Evolutionary conservation across 1,140 invertebrate species (phyloP).

Genomic region (Nasonia longicornis): DNA sequence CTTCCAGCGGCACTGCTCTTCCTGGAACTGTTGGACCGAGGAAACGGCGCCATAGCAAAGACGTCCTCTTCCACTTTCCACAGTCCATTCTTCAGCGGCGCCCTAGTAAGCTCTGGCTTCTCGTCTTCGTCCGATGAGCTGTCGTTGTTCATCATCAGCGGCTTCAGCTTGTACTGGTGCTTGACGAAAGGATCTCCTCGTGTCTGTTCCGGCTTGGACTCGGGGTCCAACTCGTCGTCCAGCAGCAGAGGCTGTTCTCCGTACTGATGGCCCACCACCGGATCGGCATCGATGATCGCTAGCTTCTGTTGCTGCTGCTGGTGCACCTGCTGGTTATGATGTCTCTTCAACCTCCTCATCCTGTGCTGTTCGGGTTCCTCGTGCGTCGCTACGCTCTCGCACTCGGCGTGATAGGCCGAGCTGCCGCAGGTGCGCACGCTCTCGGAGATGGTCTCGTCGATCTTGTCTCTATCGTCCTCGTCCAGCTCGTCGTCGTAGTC

Average conservation of each 20-base stretch:
- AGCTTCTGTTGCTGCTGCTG: conserved; percentile 52
- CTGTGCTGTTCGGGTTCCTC: conserved; percentile 74
- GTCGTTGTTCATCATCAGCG: conserved; percentile 50
- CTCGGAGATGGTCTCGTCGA: conserved; percentile 76
- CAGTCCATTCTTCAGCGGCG: conserved; percentile 53
- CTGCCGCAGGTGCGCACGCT: conserved; percentile 77
- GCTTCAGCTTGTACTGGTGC: conserved; percentile 58
- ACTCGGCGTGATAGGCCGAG: conserved; percentile 79
- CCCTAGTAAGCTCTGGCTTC: not conserved
- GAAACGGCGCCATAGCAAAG: conserved; percentile 82
- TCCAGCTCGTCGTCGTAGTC: conserved; percentile 66
- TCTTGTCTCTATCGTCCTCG: conserved; percentile 63
- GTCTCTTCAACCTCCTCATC: conserved; percentile 50
- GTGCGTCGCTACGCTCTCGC: conserved; percentile 76
- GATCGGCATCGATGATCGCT: conserved; percentile 55
- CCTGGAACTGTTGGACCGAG: conserved; percentile 66
- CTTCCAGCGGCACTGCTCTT: conserved; percentile 58
- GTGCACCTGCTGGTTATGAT: conserved; percentile 41
- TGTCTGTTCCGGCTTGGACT: conserved; percentile 64
- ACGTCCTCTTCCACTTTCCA: conserved; percentile 73
- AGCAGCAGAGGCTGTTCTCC: conserved; percentile 82
- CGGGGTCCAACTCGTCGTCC: conserved; percentile 83
- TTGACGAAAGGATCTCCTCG: conserved; percentile 66
- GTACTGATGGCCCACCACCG: conserved; percentile 81
- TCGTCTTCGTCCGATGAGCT: conserved; percentile 57